Conservation (phyloP, 2,797 vertebrate genomes). For the Peromyscus attwateri region DNA sequence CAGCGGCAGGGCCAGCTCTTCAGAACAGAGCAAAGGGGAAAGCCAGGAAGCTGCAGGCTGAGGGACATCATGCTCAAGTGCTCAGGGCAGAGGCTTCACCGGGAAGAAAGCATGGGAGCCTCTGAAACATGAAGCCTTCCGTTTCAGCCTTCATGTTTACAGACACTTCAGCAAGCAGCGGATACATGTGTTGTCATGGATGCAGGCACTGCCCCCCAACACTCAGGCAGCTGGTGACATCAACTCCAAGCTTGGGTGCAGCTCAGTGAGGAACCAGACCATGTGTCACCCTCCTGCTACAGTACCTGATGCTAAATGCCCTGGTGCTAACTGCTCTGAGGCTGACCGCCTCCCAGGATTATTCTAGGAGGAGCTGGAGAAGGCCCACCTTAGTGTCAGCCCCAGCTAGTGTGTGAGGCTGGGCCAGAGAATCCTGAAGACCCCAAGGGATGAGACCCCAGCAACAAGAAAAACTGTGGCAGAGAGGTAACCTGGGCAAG, state of each 20-base stretch:
- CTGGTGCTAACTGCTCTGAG: neutral
- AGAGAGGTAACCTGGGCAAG: neutral
- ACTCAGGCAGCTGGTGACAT: neutral
- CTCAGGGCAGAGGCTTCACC: neutral
- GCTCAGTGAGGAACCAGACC: neutral
- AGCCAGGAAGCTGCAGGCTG: neutral
- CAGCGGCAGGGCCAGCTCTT: too few relatives aligned
- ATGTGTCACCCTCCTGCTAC: neutral
- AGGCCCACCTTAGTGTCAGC: neutral
- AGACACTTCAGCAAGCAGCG: neutral
- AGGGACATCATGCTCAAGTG: too few relatives aligned
- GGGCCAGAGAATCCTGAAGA: neutral
- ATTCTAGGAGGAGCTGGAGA: neutral
- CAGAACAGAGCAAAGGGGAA: neutral
- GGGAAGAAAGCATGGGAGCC: neutral
- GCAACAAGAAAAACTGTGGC: neutral
- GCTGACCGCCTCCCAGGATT: neutral
- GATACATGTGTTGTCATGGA: too few relatives aligned
- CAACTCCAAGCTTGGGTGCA: too few relatives aligned
- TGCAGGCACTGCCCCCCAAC: neutral
- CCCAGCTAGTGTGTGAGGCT: too few relatives aligned
- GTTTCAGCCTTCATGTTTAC: neutral
- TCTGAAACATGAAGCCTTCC: neutral
- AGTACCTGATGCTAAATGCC: neutral
- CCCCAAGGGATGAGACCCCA: neutral